Conservation (phyloP, 2,797 vertebrate genomes). For the Eulemur mongoz region DNA sequence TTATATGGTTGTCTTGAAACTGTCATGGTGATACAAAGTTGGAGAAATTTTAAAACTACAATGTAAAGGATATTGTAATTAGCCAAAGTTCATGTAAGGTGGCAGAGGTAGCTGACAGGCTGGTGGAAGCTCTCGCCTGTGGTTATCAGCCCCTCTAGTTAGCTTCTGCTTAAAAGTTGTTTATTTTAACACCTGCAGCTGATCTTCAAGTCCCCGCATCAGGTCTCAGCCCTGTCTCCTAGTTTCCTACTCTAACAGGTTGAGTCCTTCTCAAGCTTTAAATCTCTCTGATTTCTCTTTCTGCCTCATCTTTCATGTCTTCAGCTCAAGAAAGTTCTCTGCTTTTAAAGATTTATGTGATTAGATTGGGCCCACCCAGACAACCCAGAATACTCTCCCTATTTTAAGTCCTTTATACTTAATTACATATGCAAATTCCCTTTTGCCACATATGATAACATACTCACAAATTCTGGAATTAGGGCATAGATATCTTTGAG, state of each 20-base stretch:
- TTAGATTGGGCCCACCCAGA: background rate
- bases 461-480: background rate
- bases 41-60: too few relatives aligned
- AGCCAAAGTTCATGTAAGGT: too few relatives aligned
- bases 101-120: too few relatives aligned
- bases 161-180: too few relatives aligned
- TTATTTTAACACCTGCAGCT: background rate
- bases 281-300: background rate
- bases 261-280: background rate
- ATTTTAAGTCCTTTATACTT: background rate
- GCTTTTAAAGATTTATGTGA: background rate
- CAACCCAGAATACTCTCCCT: background rate
- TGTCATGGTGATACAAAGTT: too few relatives aligned
- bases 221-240: background rate
- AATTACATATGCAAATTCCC: background rate
- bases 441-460: background rate
- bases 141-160: too few relatives aligned
- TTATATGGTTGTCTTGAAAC: too few relatives aligned
- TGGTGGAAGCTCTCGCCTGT: too few relatives aligned
- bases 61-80: too few relatives aligned
- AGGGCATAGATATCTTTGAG: background rate
- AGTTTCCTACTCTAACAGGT: background rate
- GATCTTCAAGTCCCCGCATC: background rate
- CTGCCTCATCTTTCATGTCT: background rate
- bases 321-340: background rate